phyloP scores from a whole-genome alignment of 1,140 invertebrate genomes.

The Orius insidiosus region DNA sequence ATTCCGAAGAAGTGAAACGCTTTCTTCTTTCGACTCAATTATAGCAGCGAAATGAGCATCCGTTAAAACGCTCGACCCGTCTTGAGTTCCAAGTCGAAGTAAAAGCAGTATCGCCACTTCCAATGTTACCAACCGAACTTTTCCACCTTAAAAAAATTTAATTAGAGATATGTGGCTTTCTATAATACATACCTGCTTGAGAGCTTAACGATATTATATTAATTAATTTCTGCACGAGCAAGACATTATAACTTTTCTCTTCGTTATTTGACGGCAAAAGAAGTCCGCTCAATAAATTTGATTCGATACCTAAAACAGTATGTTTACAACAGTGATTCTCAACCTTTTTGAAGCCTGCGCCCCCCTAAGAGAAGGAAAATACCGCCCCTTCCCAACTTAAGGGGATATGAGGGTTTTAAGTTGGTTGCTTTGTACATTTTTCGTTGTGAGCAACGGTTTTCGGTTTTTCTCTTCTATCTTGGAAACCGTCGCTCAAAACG shows the following conservation, averaged over 20 bases:
- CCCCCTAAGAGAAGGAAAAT: too few species aligned
- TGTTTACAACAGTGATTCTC: too few species aligned
- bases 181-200: conserved; percentile 47
- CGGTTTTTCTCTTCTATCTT: too few species aligned
- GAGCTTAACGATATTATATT: conserved; percentile 63
- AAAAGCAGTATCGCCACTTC: conserved; percentile 73
- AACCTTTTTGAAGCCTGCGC: too few species aligned
- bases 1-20: conserved; percentile 69
- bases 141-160: conserved; percentile 32
- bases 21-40: conserved; percentile 67
- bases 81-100: conserved; percentile 35
- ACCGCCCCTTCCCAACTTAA: too few species aligned
- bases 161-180: too few species aligned
- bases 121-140: conserved; percentile 80
- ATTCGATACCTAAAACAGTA: conserved; percentile 55
- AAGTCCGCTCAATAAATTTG: conserved; percentile 51
- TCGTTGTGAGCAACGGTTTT: too few species aligned
- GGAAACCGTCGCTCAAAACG: too few species aligned
- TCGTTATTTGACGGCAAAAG: conserved; percentile 26
- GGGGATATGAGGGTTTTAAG: too few species aligned
- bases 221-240: conserved; percentile 60
- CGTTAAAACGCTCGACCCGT: conserved; percentile 32
- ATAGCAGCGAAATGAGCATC: conserved; percentile 49
- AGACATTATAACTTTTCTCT: conserved; percentile 43
- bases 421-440: too few species aligned